A percentile compares a stretch with the other conserved stretches of the same genome.
phyloP scores from a whole-genome alignment of 92 coral and sea anemone species.

The Zoanthus gigantus region DNA sequence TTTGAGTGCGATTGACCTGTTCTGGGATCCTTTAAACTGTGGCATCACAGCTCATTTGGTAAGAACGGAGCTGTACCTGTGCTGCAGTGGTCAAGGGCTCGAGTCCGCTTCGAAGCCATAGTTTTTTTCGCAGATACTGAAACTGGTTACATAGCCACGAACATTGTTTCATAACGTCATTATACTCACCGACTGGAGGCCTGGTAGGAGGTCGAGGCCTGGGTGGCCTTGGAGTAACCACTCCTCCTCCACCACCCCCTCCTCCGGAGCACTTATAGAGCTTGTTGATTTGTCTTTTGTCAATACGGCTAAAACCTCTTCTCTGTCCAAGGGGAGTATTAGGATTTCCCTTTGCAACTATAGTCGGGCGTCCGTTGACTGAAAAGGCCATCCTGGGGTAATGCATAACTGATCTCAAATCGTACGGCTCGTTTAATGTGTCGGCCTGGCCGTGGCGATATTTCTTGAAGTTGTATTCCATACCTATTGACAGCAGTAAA shows the following conservation, averaged over 20 bases:
- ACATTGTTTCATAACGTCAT: background rate
- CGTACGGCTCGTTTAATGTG: constrained; percentile 66
- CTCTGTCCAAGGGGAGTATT: constrained; percentile 62
- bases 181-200: constrained; percentile 33
- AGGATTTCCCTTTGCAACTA: constrained; percentile 59
- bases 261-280: constrained; percentile 63
- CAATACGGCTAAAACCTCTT: constrained; percentile 54
- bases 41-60: no score
- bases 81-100: background rate
- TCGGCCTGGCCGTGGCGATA: constrained; percentile 71
- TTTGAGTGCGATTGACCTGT: no score
- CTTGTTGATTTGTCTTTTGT: constrained; percentile 65
- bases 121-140: background rate
- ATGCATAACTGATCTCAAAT: constrained; percentile 67
- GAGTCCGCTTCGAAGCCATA: background rate
- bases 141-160: background rate
- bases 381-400: constrained; percentile 66
- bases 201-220: constrained; percentile 43
- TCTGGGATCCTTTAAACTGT: no score
- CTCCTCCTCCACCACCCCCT: constrained; percentile 35
- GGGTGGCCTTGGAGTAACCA: background rate
- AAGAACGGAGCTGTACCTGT: no score
- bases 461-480: constrained; percentile 57
- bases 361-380: constrained; percentile 56
- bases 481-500: constrained; percentile 16